Evolutionary conservation across 35 echinoderm and acorn worm species (phyloP), one percentile per base, ranked within the genome.

Genomic region (Heliocidaris tuberculata): DNA sequence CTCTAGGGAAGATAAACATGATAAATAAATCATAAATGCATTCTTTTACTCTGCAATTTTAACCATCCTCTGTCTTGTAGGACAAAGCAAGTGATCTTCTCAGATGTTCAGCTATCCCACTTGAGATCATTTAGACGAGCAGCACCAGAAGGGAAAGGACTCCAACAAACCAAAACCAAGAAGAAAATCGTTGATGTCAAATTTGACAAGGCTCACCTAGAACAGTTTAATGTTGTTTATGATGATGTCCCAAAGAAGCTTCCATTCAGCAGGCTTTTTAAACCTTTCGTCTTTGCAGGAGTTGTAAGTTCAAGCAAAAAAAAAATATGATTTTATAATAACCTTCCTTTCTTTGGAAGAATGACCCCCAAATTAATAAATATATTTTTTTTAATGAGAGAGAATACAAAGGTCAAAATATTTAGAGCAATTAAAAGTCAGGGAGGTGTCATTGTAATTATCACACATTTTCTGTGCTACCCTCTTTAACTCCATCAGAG

Each of bases 281-380:
- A 94, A 89, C 98, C 98, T n/a, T 99, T 99, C 95, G 96, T 59
- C 0, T 99, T 99, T 97, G 98, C 98, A 19, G 96, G 97, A 94
- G 31, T 96, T 95, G 98, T 99, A 97, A 96, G 98, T 88, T 31
- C 1, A 78, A 27, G 11, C 19, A 19, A 42, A 42, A 42, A 42
- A 42, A 42, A 42, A 42, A 42, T 0, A 3, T 42, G 0, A 42
- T 42, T 3, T 42, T 42, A 42, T 42, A 42, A 42, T 42, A 42
- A 42, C 1, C 35, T 42, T 42, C 35, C 35, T 42, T 42, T 42
- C 35, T 1, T 42, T 42, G 35, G 3, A 42, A 42, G 35, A 42
- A 42, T 42, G 35, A 42, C 35, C 35, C 35, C 35, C 35, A 1
- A 42, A 42, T 42, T 0, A 42, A 42, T 42, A 42, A 42, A 42